These are phyloP conservation scores for Danio aesculapii DNA, from an alignment of 2,797 vertebrate genomes.

Conservation along the genomic window DNA sequence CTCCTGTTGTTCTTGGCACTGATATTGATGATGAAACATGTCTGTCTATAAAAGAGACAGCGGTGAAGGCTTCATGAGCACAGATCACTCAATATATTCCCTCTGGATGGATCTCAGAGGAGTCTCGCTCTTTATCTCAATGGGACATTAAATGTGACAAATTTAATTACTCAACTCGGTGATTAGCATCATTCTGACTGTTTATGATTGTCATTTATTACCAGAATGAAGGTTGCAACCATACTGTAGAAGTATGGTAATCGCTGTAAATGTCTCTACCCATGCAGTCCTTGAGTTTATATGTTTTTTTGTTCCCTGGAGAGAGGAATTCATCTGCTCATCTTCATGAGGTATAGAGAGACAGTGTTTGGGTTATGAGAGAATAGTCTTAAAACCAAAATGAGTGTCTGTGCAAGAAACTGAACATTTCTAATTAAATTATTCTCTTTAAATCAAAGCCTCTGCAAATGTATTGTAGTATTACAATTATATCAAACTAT, in stretches of 20 bases:
- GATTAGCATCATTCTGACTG: constrained; percentile 2
- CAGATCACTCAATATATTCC: constrained; percentile 40
- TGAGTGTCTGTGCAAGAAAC: no score
- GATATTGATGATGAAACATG: background rate
- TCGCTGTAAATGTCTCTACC: background rate
- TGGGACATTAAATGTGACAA: constrained; percentile 26
- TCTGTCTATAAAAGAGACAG: constrained; percentile 35
- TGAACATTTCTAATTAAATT: no score
- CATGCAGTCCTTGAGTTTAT: background rate
- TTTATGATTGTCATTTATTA: constrained; percentile 31
- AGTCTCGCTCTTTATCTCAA: background rate
- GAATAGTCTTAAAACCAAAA: no score
- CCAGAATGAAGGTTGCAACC: background rate
- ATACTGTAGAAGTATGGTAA: background rate
- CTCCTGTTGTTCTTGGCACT: constrained; percentile 33
- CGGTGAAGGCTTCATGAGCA: constrained; percentile 35
- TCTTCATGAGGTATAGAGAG: no score
- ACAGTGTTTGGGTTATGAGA: no score
- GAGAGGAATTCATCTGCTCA: no score
- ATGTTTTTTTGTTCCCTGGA: no score
- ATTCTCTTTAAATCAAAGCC: no score
- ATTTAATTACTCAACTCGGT: constrained; percentile 32
- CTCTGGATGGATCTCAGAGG: background rate
- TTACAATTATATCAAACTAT: no score
- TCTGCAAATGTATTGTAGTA: no score